Percentiles rank a stretch among this genome's conserved stretches.
These are phyloP conservation scores for Spilogale gracilis DNA, from an alignment of 2,113 vertebrate species.

Conservation along the genomic window DNA sequence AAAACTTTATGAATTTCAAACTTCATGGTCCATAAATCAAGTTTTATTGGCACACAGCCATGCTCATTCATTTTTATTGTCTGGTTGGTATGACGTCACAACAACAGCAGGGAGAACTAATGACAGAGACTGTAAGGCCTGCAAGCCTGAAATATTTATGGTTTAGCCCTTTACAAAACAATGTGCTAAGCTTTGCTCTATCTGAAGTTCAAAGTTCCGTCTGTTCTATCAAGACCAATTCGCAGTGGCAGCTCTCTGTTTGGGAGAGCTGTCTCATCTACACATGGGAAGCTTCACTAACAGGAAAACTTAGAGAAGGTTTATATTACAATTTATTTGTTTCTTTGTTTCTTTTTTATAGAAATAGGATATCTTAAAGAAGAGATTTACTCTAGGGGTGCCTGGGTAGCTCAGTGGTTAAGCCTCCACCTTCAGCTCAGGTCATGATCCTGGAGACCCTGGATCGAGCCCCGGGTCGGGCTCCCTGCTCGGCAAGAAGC, in stretches of 20 bases:
- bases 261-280: background rate
- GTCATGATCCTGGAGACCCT: no score
- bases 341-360: background rate
- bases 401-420: no score
- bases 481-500: no score
- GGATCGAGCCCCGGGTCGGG: no score
- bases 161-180: background rate
- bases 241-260: background rate
- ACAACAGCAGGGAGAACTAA: background rate
- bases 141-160: background rate
- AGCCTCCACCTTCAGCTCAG: no score
- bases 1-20: conserved; percentile 1
- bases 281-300: background rate
- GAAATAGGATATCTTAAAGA: background rate
- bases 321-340: background rate
- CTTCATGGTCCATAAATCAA: background rate
- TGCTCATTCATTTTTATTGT: background rate
- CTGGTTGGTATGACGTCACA: background rate
- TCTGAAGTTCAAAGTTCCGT: background rate
- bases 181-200: background rate
- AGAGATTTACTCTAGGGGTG: background rate
- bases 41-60: background rate
- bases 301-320: background rate
- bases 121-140: background rate
- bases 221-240: background rate